Evolutionary conservation across 2,113 vertebrate genomes (phyloP), one percentile per base, ranked within the genome.

Genomic region (Cochlearius cochlearius): DNA sequence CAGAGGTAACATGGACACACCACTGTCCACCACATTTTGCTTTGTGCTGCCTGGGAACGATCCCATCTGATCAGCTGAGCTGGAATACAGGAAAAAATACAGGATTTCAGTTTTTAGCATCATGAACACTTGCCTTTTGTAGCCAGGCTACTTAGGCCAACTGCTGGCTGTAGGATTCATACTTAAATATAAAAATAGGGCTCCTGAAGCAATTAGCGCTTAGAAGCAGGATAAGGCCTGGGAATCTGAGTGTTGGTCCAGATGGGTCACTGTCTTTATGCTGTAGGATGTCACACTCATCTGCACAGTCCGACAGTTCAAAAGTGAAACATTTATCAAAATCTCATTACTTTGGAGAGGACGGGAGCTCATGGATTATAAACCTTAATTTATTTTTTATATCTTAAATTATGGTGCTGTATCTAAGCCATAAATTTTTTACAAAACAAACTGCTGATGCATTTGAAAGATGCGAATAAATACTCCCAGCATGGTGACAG

Each of bases 311-410:
- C 3, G 3, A 88, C 14, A 45, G 58, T 69, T 95, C 84, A 73
- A 56, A 74, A 94, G 79, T 34, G 62, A 67, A 93, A 58, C 91
- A 94, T 97, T 81, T 72, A 55, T 95, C 91, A 96, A 88, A 94
- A 93, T 81, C 93, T 95, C 93, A 95, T 96, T 96, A 95, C 88
- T 92, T 88, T 25, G 66, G 68, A 84, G 86, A 83, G 38, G 53
- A 76, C 79, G 72, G 60, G 59, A 90, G 11, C 88, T 84, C 94
- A 92, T 86, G 94, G 92, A 92, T 94, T 96, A 89, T 95, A 96
- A 96, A 97, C 86, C 82, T 64, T 45, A 19, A 94, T 87, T 96
- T 91, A 75, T 59, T 84, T 92, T 90, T 94, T 59, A 77, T 91
- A 71, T 79, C 87, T 90, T 92, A 86, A 97, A 92, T 96, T 85